Evolutionary conservation across 2,113 vertebrate genomes (phyloP), one percentile per base, ranked within the genome.

Genomic region (Vulpes ferrilata): DNA sequence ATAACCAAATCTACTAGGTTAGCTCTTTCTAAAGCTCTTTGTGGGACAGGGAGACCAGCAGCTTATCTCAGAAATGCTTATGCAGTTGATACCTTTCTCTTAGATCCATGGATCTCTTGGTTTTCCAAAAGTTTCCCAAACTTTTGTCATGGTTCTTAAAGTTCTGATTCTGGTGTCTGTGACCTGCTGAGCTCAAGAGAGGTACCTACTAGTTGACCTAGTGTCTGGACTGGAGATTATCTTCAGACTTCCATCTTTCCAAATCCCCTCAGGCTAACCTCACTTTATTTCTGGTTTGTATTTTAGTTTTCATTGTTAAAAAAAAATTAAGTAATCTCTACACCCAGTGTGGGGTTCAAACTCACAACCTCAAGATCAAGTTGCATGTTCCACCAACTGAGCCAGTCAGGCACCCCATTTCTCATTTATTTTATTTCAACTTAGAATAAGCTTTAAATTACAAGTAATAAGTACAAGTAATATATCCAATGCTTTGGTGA

Each of bases 401-500:
- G 13, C 43, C 43, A 51, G 74, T 25, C 74, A 76, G 43, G 25
- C 0, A 3, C 74, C 43, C 43, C 25, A 51, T 76, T 51, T 76
- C 25, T 51, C 43, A 76, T 65, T 32, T 32, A 71, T 64, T 80
- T 67, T 43, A 57, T 62, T 82, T 86, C 23, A 79, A 59, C 2
- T 92, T 93, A 88, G 67, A 57, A 81, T 88, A 78, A 81, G 12
- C 55, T 92, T 91, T 73, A 92, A 86, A 25, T 87, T 87, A 55
- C 12, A 82, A 16, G 12, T 82, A 65, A 74, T 51, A 80, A 88
- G 23, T 60, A 53, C 1, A 11, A 48, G 74, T 59, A 88, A 67
- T 83, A 48, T 79, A 76, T 38, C 65, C 6, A 23, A 38, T 81
- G 16, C 22, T 88, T 62, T 35, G 17, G 38, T 90, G n/a, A 79